Evolutionary conservation across 2,888 invertebrate species (phyloP).

Genomic region (Mimas tiliae): DNA sequence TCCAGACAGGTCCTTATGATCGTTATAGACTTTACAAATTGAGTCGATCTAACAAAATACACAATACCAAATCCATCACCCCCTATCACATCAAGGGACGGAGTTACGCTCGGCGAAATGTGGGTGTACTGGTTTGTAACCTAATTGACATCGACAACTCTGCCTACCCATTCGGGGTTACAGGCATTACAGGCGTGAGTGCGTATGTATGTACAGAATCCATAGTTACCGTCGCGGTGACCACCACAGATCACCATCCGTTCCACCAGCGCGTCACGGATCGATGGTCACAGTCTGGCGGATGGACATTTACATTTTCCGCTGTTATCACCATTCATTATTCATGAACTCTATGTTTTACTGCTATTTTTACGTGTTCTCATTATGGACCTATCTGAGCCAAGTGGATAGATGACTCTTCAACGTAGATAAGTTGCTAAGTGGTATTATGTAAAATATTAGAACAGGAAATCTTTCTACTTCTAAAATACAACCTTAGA

Average conservation of each 20-base stretch:
- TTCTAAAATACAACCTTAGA: too few relatives aligned
- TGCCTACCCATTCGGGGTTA: too few relatives aligned
- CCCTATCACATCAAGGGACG: too few relatives aligned
- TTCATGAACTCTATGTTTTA: constrained; percentile 49
- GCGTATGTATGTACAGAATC: too few relatives aligned
- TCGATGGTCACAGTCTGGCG: constrained; percentile 49
- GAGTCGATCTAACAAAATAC: not conserved
- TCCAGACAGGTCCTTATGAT: too few relatives aligned
- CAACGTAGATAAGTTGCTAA: not conserved
- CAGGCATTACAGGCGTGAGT: too few relatives aligned
- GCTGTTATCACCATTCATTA: constrained; percentile 50
- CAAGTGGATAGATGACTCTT: not conserved
- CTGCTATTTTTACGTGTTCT: constrained; percentile 40
- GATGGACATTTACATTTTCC: constrained; percentile 51
- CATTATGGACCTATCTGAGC: constrained; percentile 1
- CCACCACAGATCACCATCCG: not conserved
- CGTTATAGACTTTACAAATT: not conserved
- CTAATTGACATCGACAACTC: too few relatives aligned
- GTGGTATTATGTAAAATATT: not conserved
- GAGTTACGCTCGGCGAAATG: too few relatives aligned
- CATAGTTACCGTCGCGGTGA: not conserved
- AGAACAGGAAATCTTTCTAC: not conserved
- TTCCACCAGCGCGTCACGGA: constrained; percentile 33
- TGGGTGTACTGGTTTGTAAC: too few relatives aligned
- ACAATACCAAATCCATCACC: constrained; percentile 15